phyloP scores from a whole-genome alignment of 2,888 invertebrate species.

The Lithophane ornitopus region DNA sequence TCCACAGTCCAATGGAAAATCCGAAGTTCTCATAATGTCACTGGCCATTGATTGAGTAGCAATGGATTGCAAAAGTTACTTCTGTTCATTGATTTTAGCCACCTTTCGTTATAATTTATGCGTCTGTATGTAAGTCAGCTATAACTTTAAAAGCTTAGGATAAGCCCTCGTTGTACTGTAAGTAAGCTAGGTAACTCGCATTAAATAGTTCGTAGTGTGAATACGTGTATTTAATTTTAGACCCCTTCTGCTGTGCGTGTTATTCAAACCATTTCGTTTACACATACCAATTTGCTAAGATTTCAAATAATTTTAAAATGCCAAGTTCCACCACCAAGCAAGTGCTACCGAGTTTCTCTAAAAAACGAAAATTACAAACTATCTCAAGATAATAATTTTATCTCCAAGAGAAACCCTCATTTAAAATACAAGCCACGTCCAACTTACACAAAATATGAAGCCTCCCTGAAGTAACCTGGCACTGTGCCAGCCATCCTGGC shows the following conservation, averaged over 20 bases:
- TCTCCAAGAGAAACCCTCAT: conserved; percentile 41
- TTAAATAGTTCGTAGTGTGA: not conserved
- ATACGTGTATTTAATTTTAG: not conserved
- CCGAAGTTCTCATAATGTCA: not conserved
- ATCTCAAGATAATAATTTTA: conserved; percentile 29
- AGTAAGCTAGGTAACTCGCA: not conserved
- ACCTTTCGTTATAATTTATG: not conserved
- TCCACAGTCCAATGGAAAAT: no score
- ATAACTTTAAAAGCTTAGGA: not conserved
- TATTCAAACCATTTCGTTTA: not conserved
- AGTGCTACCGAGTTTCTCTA: no score
- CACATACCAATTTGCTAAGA: not conserved
- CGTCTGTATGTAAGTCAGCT: not conserved
- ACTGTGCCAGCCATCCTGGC: conserved; percentile 31
- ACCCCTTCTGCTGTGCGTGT: not conserved
- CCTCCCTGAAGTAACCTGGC: conserved; percentile 40
- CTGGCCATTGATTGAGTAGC: not conserved
- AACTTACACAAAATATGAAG: conserved; percentile 51
- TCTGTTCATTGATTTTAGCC: not conserved
- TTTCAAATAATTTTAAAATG: not conserved
- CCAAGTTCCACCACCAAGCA: no score
- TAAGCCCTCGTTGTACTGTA: not conserved
- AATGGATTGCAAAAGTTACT: not conserved
- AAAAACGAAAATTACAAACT: conserved; percentile 24
- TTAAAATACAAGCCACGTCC: conserved; percentile 51